Evolutionary conservation across 2,797 vertebrate species (phyloP).

Genomic region (Danio tinwini): DNA sequence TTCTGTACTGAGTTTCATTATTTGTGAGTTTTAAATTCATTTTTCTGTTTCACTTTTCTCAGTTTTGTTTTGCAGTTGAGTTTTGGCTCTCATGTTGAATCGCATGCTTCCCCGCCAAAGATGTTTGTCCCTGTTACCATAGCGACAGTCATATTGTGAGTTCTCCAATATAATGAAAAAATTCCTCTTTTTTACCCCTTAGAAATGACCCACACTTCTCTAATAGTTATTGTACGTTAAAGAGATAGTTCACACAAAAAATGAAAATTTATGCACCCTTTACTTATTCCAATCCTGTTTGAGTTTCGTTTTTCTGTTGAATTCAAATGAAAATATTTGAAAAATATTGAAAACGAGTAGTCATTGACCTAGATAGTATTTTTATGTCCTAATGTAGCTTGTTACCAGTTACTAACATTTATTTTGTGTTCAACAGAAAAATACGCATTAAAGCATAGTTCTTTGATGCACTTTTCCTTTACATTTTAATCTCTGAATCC

Average conservation of each 20-base stretch:
- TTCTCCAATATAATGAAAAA: constrained; percentile 48
- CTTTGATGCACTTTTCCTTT: not conserved
- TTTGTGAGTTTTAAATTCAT: constrained; percentile 55
- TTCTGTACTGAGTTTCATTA: constrained; percentile 42
- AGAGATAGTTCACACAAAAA: no score
- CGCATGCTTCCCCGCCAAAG: constrained; percentile 68
- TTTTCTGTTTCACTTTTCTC: constrained; percentile 56
- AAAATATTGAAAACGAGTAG: no score
- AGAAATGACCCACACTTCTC: constrained; percentile 30
- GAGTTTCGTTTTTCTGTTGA: no score
- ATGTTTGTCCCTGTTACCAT: constrained; percentile 65
- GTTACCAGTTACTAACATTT: no score
- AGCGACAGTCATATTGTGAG: constrained; percentile 61
- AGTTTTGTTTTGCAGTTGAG: constrained; percentile 69
- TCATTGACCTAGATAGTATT: no score
- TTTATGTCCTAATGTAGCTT: no score
- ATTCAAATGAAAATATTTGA: no score
- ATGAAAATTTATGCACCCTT: no score
- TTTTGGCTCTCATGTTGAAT: constrained; percentile 70
- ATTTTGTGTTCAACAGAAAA: no score
- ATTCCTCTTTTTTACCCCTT: not conserved
- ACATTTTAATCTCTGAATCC: not conserved
- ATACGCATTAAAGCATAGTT: no score
- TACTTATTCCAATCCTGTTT: no score
- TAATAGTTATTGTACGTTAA: not conserved